A percentile compares a stretch with the other conserved stretches of the same genome.
Evolutionary conservation across 2,113 vertebrate genomes (phyloP).

Genomic region (Antennarius striatus): DNA sequence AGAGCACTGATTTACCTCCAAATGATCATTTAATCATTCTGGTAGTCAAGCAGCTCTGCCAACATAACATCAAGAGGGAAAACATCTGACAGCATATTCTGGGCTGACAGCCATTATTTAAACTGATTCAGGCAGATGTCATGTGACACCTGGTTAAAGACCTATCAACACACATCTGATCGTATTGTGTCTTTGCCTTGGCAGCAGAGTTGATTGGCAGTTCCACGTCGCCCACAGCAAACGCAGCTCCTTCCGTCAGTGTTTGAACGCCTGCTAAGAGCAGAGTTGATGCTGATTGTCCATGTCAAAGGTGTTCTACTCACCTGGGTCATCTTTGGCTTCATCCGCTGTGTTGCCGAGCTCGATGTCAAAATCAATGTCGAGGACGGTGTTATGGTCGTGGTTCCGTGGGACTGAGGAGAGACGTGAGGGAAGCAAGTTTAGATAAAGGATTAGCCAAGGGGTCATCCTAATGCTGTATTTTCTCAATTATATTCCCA

Average conservation of each 20-base stretch:
- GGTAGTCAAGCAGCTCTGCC: constrained; percentile 41
- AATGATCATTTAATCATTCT: constrained; percentile 56
- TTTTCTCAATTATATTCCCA: constrained; percentile 29
- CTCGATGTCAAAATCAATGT: constrained; percentile 90
- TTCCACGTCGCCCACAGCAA: constrained; percentile 33
- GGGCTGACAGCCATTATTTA: constrained; percentile 47
- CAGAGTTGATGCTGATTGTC: constrained; percentile 10
- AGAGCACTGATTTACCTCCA: constrained; percentile 17
- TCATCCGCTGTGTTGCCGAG: constrained; percentile 91
- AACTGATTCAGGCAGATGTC: constrained; percentile 48
- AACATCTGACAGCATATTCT: constrained; percentile 34
- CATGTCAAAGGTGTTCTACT: constrained; percentile 33
- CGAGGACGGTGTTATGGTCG: constrained; percentile 86
- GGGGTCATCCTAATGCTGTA: constrained; percentile 15
- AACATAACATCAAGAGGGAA: constrained; percentile 42
- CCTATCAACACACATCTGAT: constrained; percentile 66
- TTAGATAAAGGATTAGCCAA: constrained; percentile 61
- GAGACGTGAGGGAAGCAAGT: constrained; percentile 37
- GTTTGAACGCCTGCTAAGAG: constrained; percentile 1
- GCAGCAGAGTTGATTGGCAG: constrained; percentile 29
- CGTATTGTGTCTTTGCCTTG: constrained; percentile 21
- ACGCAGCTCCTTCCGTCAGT: constrained; percentile 34
- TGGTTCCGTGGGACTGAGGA: constrained; percentile 89
- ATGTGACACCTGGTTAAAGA: constrained; percentile 45
- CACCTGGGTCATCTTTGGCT: constrained; percentile 92